phyloP scores from a whole-genome alignment of 1,140 invertebrate genomes.

The Eurytemora carolleeae region DNA sequence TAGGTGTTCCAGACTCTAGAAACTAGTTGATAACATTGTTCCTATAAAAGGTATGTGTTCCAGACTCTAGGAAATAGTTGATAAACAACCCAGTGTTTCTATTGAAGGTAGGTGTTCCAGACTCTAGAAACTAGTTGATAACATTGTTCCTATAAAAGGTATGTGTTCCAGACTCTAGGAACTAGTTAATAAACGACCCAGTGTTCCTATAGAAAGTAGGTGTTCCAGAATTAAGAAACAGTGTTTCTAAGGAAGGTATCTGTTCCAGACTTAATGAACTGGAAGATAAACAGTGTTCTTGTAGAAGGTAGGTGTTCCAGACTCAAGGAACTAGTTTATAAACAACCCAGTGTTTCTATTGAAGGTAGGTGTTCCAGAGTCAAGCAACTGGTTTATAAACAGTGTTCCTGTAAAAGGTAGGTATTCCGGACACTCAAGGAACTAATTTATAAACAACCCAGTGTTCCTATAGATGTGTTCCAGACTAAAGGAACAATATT shows the following conservation, averaged over 20 bases:
- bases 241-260: too few relatives aligned
- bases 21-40: too few relatives aligned
- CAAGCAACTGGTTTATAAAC: too few relatives aligned
- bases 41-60: too few relatives aligned
- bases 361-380: too few relatives aligned
- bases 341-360: background rate
- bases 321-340: conserved; percentile 30
- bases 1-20: too few relatives aligned
- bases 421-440: conserved; percentile 35
- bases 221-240: too few relatives aligned
- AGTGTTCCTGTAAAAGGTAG: too few relatives aligned
- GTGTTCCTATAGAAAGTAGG: background rate
- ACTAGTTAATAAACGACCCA: conserved; percentile 23
- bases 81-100: conserved; percentile 17
- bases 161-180: conserved; percentile 35
- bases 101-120: background rate
- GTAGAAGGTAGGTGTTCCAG: conserved; percentile 19
- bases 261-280: conserved; percentile 34
- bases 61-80: conserved; percentile 31
- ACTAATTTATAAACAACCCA: conserved; percentile 23
- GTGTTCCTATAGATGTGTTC: background rate
- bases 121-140: too few relatives aligned
- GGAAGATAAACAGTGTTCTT: conserved; percentile 20
- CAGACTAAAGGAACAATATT: too few relatives aligned
- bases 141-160: too few relatives aligned